Conservation (phyloP, 1,140 invertebrate genomes). For the Danaus plexippus region DNA sequence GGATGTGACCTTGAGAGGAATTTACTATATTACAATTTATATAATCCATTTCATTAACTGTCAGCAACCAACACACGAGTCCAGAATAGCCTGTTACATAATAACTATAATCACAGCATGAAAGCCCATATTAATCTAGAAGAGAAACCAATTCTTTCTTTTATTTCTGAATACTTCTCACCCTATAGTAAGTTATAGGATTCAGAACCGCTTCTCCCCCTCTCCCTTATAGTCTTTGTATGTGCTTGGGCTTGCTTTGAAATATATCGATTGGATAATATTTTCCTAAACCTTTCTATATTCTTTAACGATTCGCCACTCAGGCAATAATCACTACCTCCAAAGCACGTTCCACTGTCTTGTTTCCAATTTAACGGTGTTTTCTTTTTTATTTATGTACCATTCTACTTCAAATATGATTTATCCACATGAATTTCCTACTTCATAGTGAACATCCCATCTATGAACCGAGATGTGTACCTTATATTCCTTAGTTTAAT, state of each 20-base stretch:
- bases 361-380: slow-evolving; percentile 29
- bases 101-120: slow-evolving; percentile 48
- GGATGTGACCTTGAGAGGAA: not conserved
- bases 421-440: slow-evolving; percentile 4
- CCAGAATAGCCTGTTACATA: slow-evolving; percentile 18
- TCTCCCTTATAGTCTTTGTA: slow-evolving; percentile 43
- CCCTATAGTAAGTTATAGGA: slow-evolving; percentile 43
- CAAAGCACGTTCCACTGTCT: slow-evolving; percentile 48
- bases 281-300: slow-evolving; percentile 25
- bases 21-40: slow-evolving; percentile 7
- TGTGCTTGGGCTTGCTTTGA: slow-evolving; percentile 68
- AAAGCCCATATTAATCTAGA: slow-evolving; percentile 51
- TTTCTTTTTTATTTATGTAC: slow-evolving; percentile 8
- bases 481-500: slow-evolving; percentile 54
- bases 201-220: slow-evolving; percentile 43
- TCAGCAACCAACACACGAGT: slow-evolving; percentile 42
- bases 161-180: slow-evolving; percentile 29
- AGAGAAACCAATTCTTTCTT: slow-evolving; percentile 33
- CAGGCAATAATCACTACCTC: slow-evolving; percentile 39
- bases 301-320: slow-evolving; percentile 30
- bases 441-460: slow-evolving; percentile 9
- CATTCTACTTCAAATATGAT: slow-evolving; percentile 12
- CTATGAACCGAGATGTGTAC: not conserved
- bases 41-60: slow-evolving; percentile 47
- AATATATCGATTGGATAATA: slow-evolving; percentile 42